These are phyloP conservation scores for Saimiri boliviensis DNA, from an alignment of 2,113 vertebrate species.

Conservation along the genomic window DNA sequence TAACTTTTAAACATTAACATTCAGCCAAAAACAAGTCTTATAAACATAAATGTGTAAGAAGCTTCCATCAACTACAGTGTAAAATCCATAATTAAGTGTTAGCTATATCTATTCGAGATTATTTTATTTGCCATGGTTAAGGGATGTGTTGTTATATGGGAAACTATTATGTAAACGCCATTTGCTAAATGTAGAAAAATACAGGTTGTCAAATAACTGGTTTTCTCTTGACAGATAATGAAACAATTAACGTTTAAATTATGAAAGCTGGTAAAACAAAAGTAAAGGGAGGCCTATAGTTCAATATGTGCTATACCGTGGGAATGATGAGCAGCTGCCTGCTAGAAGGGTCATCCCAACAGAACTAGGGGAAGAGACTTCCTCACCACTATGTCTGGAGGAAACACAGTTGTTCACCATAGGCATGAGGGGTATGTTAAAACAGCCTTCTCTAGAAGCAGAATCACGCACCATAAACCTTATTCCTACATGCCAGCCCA, in stretches of 20 bases:
- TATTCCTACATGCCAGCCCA: neutral
- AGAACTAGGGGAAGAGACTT: neutral
- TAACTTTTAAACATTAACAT: neutral
- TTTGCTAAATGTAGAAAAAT: conserved; percentile 64
- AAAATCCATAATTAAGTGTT: conserved; percentile 46
- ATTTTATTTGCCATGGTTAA: conserved; percentile 64
- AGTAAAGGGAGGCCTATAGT: neutral
- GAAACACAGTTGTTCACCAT: neutral
- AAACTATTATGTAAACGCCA: conserved; percentile 25
- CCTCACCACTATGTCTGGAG: neutral
- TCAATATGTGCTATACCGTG: neutral
- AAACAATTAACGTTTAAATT: neutral
- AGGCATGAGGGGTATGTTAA: neutral
- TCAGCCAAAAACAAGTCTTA: conserved; percentile 44
- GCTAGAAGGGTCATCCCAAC: neutral
- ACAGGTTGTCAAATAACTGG: conserved; percentile 1
- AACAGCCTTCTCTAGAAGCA: neutral
- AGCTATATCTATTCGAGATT: conserved; percentile 36
- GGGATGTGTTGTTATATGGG: neutral
- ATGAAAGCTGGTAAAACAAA: neutral
- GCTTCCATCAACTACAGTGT: neutral
- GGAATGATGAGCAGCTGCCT: neutral
- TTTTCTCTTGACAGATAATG: neutral
- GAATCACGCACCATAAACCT: neutral
- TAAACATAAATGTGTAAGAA: conserved; percentile 38